phyloP scores from a whole-genome alignment of 2,888 invertebrate genomes.

The Ganaspis brasiliensis region DNA sequence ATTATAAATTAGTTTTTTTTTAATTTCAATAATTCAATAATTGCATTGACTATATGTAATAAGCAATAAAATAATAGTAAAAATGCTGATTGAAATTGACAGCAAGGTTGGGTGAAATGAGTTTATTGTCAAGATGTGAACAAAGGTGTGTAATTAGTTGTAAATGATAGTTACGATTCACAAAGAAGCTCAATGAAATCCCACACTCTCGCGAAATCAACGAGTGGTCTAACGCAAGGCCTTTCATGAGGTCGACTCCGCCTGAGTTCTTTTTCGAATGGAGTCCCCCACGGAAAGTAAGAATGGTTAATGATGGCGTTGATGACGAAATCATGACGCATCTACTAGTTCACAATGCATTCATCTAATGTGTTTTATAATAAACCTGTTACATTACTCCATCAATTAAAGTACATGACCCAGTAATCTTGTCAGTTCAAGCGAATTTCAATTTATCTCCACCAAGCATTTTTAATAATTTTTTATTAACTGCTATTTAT shows the following conservation, averaged over 20 bases:
- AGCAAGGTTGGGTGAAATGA: neutral
- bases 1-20: too few species aligned
- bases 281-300: constrained; percentile 40
- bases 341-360: constrained; percentile 35
- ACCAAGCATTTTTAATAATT: too few species aligned
- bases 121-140: constrained; percentile 2
- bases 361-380: constrained; percentile 21
- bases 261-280: constrained; percentile 31
- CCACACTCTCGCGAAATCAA: constrained; percentile 39
- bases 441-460: too few species aligned
- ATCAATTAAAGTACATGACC: constrained; percentile 22
- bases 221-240: constrained; percentile 31
- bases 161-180: constrained; percentile 38
- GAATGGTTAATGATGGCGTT: constrained; percentile 20
- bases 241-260: constrained; percentile 37
- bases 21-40: too few species aligned
- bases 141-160: constrained; percentile 34
- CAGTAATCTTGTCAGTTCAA: neutral
- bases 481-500: too few species aligned
- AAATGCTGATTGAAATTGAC: neutral
- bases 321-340: constrained; percentile 38
- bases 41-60: too few species aligned
- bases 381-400: constrained; percentile 24
- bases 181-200: constrained; percentile 39
- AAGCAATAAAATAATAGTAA: neutral